Evolutionary conservation across 2,797 vertebrate genomes (phyloP), one percentile per base, ranked within the genome.

Genomic region (Vespertilio murinus): DNA sequence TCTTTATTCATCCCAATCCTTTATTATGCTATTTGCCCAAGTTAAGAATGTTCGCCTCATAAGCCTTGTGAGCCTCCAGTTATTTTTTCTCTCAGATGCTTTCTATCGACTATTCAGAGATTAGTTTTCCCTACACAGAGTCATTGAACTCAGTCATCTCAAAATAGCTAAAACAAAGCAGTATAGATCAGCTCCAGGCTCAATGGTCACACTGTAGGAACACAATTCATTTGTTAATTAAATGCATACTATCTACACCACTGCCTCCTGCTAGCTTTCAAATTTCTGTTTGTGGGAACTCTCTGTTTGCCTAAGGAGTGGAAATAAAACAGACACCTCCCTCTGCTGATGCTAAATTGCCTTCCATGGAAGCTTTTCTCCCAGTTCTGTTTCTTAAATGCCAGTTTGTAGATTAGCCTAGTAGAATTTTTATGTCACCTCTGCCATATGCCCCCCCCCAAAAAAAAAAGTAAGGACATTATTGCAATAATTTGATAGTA

Each of bases 161-260:
- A 93, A 95, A 97, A 97, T 47, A 97, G 97, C 97, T 97, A 95
- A 97, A 97, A 97, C 97, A 97, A 97, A 97, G 96, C 88, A 93
- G 71, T 95, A 86, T 94, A 90, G 94, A 97, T 98, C 96, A 93
- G 94, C 83, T 97, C 96, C 96, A 95, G 95, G 97, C 96, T 96
- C 96, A 97, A 35, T 91, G 88, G 92, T 97, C 96, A 97, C 96
- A 96, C 93, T 64, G 25, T 70, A 95, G 96, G 94, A 98, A 96
- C 90, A 96, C 95, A 96, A 97, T 97, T 97, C 96, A 96, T 97
- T 97, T 95, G 96, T 89, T 98, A 97, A 98, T 98, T 98, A 98
- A 97, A 97, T 94, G 77, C 91, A 88, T 94, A 90, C 83, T 23
- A 30, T 93, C 90, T 96, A 95, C 74, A 94, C 96, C 95, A 96